phyloP scores from a whole-genome alignment of 2,888 invertebrate genomes.

The Apeira syringaria region DNA sequence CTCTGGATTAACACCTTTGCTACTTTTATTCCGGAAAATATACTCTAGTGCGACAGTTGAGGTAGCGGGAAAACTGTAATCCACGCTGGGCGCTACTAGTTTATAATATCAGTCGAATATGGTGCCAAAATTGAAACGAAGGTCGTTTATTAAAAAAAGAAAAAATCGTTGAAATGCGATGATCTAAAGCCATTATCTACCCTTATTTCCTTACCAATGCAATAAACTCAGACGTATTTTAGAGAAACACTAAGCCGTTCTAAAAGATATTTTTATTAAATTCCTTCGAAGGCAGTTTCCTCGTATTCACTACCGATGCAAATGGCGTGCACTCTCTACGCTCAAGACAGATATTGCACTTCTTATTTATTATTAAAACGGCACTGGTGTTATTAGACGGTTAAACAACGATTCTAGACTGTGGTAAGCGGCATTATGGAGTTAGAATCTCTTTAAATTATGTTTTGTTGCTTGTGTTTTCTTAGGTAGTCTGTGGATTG shows the following conservation, averaged over 20 bases:
- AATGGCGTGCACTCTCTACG: constrained; percentile 66
- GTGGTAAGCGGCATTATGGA: constrained; percentile 16
- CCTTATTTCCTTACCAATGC: constrained; percentile 29
- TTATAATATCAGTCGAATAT: no score
- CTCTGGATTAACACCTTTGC: no score
- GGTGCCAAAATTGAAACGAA: no score
- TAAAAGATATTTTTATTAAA: constrained; percentile 80
- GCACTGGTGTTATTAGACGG: constrained; percentile 52
- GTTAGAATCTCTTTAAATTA: constrained; percentile 6
- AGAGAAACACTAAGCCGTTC: constrained; percentile 60
- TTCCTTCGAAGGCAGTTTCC: constrained; percentile 71
- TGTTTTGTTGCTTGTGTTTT: constrained; percentile 8
- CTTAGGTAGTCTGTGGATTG: background rate
- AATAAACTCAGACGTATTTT: constrained; percentile 55
- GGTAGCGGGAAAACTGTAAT: no score
- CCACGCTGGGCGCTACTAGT: no score
- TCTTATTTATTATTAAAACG: constrained; percentile 70
- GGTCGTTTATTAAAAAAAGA: no score
- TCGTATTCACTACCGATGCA: constrained; percentile 71
- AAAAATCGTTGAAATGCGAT: no score
- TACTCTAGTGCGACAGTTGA: no score
- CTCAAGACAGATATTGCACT: constrained; percentile 72
- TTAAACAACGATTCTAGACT: constrained; percentile 43
- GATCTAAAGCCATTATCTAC: constrained; percentile 4
- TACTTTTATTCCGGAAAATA: no score